Base-by-base conservation (phyloP, 2,888 invertebrate genomes). In the Trichopoda pennipes region DNA sequence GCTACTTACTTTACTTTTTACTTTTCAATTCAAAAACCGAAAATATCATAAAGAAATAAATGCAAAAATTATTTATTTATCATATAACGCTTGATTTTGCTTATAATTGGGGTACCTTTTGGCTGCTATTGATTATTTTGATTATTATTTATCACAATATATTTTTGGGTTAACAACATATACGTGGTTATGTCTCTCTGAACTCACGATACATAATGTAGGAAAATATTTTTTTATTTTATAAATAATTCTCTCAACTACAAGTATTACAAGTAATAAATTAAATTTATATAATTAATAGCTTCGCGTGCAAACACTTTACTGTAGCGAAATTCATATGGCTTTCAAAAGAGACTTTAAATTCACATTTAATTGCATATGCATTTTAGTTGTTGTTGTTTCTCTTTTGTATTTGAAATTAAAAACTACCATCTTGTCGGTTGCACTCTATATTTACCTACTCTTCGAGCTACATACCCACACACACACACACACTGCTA, bases 181-280 rank as follows among this genome's bases (percentile, higher is more conserved):
- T n/a, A n/a, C n/a, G n/a, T n/a, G n/a, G n/a, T n/a, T n/a, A n/a
- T n/a, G n/a, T n/a, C n/a, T n/a, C n/a, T n/a, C n/a, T n/a, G 8
- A 28, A 28, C 28, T 8, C 4, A 8, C 28, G 8, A 28, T 19
- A 49, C 32, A 28, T 2, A 49, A 28, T 35, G 32, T 19, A 47
- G 51, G 16, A n/a, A 9, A 51, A 38, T 55, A 12, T n/a, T 2
- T 12, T 38, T 51, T 23, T 53, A 0, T n/a, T 42, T 66, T 14
- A 7, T 12, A 6, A 55, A 51, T 53, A 23, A 17, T 44, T 61
- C 12, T 12, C 16, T 19, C 38, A 53, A 10, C n/a, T 66, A 19
- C 21, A 44, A 56, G 44, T 44, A 56, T 44, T 69, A 28, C 68
- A 69, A 69, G 17, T 44, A 69, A 69, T 69, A 69, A 69, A 69